A percentile compares a stretch with the other conserved stretches of the same genome.
Evolutionary conservation across 2,888 invertebrate genomes (phyloP).

Genomic region (Digitonthophagus gazella): DNA sequence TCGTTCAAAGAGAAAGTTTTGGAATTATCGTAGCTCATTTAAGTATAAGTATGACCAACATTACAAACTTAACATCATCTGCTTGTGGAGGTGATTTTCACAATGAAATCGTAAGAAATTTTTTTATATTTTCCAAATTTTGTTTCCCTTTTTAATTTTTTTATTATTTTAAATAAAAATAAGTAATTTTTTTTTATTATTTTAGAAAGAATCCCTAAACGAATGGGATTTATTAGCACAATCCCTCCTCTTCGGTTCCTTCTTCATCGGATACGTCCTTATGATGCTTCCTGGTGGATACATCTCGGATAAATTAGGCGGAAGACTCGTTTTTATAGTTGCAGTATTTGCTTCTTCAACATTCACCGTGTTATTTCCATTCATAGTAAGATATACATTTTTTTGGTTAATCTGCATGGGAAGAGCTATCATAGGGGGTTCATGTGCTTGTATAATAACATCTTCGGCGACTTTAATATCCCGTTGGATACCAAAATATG

Average conservation of each 20-base stretch:
- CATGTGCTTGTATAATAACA: constrained; percentile 61
- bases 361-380: not conserved
- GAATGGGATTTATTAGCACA: not conserved
- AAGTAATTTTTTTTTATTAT: not conserved
- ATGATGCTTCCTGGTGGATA: not conserved
- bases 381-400: not conserved
- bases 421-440: not conserved
- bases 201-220: not conserved
- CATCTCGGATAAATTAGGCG: not conserved
- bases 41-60: not conserved
- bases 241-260: not conserved
- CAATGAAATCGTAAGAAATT: not conserved
- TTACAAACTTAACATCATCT: not conserved
- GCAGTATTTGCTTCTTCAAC: not conserved
- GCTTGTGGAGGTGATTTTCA: not conserved
- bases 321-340: not conserved
- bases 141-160: too few relatives aligned
- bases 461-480: constrained; percentile 82
- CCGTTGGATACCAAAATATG: constrained; percentile 50
- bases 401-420: not conserved
- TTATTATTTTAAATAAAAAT: too few relatives aligned
- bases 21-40: not conserved
- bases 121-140: too few relatives aligned
- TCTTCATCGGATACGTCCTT: not conserved
- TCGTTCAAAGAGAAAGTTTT: not conserved